Evolutionary conservation across 2,113 vertebrate genomes (phyloP).

Genomic region (Pipa parva): DNA sequence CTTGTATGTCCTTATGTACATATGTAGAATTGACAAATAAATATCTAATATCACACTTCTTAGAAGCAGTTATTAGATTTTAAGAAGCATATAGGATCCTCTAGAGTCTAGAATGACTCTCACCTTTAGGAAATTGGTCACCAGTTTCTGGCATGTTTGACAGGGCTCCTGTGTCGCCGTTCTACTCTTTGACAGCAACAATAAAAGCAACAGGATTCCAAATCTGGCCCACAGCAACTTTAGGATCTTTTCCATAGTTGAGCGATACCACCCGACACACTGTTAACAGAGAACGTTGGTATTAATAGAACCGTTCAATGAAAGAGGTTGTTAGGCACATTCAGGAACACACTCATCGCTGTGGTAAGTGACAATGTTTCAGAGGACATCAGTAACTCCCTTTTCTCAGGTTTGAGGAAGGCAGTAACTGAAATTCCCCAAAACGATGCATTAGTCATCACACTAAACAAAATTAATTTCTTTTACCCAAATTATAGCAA

Average conservation of each 20-base stretch:
- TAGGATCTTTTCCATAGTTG: neutral
- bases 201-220: slow-evolving; percentile 35
- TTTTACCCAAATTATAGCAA: no score
- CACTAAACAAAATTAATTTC: no score
- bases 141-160: slow-evolving; percentile 77
- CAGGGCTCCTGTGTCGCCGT: slow-evolving; percentile 73
- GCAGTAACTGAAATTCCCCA: no score
- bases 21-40: neutral
- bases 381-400: no score
- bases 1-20: neutral
- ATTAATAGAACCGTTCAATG: no score
- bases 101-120: neutral
- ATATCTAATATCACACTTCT: neutral
- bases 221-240: neutral
- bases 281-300: neutral
- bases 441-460: no score
- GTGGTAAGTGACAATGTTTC: no score
- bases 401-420: no score
- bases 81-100: no score
- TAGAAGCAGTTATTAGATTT: neutral
- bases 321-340: neutral
- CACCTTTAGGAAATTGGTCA: slow-evolving; percentile 82
- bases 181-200: slow-evolving; percentile 52
- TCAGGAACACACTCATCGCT: no score
- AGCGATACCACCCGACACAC: neutral